A percentile compares a stretch with the other conserved stretches of the same genome.
Conservation (phyloP, 2,888 invertebrate species). For the Amiota communis region DNA sequence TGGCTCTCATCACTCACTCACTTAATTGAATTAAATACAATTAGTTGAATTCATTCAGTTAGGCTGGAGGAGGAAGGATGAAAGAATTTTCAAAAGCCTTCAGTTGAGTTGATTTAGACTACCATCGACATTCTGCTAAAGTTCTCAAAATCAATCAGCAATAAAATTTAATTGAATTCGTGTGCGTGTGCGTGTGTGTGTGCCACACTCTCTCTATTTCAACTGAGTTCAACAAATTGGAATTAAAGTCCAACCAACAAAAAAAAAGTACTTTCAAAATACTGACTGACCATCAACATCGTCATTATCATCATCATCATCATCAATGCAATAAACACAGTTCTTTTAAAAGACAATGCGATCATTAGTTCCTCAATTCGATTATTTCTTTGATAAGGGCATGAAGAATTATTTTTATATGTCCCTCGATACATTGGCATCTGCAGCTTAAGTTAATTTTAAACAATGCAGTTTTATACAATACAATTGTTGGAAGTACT, state of each 20-base stretch:
- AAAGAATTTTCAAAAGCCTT: too few relatives aligned
- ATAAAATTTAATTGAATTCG: slow-evolving; percentile 65
- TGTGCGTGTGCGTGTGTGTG: slow-evolving; percentile 10
- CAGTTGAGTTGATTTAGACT: background rate
- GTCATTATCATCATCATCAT: background rate
- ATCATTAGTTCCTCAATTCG: slow-evolving; percentile 19
- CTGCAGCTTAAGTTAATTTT: background rate
- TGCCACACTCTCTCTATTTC: slow-evolving; percentile 38
- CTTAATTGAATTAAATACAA: slow-evolving; percentile 25
- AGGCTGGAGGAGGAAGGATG: too few relatives aligned
- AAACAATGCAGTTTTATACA: background rate
- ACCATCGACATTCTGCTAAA: background rate
- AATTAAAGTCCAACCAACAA: background rate
- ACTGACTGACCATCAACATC: slow-evolving; percentile 4
- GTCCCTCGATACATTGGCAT: background rate
- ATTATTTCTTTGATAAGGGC: slow-evolving; percentile 3
- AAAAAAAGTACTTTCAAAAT: background rate
- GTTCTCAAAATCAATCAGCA: slow-evolving; percentile 58
- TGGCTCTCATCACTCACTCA: background rate
- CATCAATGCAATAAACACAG: background rate
- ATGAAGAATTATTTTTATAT: background rate
- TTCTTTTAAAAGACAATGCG: slow-evolving; percentile 11
- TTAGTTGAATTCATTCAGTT: background rate
- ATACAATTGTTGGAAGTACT: background rate
- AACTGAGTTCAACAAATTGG: background rate